Percentiles rank a stretch among this genome's conserved stretches.
phyloP scores from a whole-genome alignment of 2,888 invertebrate genomes.

The Perdita meconis region DNA sequence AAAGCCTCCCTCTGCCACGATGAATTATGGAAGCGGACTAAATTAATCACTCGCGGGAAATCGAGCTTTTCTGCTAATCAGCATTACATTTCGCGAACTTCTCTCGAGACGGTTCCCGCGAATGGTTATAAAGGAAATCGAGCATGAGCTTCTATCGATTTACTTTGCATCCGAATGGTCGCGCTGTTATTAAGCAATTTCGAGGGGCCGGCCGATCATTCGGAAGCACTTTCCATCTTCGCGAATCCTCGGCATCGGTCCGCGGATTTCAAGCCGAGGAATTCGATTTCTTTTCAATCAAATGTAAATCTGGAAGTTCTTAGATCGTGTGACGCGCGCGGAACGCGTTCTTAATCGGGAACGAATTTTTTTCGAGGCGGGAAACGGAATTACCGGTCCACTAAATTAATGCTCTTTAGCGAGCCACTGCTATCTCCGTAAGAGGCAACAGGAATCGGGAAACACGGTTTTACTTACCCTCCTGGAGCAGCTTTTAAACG shows the following conservation, averaged over 20 bases:
- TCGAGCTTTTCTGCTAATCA: too few relatives aligned
- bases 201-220: slow-evolving; percentile 14
- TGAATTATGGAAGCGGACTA: neutral
- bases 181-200: slow-evolving; percentile 34
- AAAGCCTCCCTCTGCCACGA: neutral
- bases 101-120: too few relatives aligned
- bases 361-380: neutral
- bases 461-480: slow-evolving; percentile 29
- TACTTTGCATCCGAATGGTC: neutral
- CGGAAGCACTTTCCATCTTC: neutral
- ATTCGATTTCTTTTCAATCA: slow-evolving; percentile 2
- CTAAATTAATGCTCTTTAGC: slow-evolving; percentile 7
- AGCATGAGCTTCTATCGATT: slow-evolving; percentile 11
- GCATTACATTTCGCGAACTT: too few relatives aligned
- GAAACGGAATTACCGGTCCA: neutral
- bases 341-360: neutral
- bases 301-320: too few relatives aligned
- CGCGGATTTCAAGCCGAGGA: neutral
- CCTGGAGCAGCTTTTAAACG: slow-evolving; percentile 39
- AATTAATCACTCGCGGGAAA: slow-evolving; percentile 5
- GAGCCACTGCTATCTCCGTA: slow-evolving; percentile 5
- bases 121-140: neutral
- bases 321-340: neutral
- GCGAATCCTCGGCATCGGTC: neutral
- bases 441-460: slow-evolving; percentile 17